phyloP scores from a whole-genome alignment of 53 echinoderm and acorn worm genomes.

The Temnopleurus reevesii region DNA sequence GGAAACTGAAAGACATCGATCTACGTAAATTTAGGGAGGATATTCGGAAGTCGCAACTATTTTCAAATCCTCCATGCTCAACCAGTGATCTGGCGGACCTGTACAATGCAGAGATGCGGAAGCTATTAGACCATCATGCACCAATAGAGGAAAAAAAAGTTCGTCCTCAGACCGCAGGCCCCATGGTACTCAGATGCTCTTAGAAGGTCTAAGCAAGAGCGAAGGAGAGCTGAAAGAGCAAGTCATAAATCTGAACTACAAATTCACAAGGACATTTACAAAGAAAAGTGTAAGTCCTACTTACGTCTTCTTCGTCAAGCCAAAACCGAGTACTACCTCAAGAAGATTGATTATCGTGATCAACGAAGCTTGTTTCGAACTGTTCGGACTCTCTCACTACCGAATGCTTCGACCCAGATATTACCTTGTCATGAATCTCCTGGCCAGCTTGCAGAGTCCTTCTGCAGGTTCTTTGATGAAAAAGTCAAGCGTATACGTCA shows the following conservation, averaged over 20 bases:
- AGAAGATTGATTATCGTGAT: conserved; percentile 30
- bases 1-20: not conserved
- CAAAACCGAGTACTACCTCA: conserved; percentile 32
- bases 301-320: conserved; percentile 2
- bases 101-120: conserved; percentile 12
- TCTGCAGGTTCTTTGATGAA: conserved; percentile 42
- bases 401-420: not conserved
- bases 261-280: not conserved
- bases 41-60: not conserved
- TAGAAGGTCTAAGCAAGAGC: not conserved
- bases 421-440: not conserved
- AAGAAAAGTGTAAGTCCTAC: conserved; percentile 36
- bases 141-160: conserved; percentile 26
- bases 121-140: conserved; percentile 54
- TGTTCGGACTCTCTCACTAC: conserved; percentile 17
- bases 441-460: conserved; percentile 25
- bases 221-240: conserved; percentile 24
- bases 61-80: not conserved
- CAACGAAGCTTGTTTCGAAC: conserved; percentile 29
- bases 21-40: not conserved
- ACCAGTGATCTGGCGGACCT: not conserved
- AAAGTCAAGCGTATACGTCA: conserved; percentile 34
- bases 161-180: conserved; percentile 52
- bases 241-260: not conserved
- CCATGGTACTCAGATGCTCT: conserved; percentile 49